These are phyloP conservation scores for Lampris incognitus DNA, from an alignment of 2,113 vertebrate species.

Conservation along the genomic window DNA sequence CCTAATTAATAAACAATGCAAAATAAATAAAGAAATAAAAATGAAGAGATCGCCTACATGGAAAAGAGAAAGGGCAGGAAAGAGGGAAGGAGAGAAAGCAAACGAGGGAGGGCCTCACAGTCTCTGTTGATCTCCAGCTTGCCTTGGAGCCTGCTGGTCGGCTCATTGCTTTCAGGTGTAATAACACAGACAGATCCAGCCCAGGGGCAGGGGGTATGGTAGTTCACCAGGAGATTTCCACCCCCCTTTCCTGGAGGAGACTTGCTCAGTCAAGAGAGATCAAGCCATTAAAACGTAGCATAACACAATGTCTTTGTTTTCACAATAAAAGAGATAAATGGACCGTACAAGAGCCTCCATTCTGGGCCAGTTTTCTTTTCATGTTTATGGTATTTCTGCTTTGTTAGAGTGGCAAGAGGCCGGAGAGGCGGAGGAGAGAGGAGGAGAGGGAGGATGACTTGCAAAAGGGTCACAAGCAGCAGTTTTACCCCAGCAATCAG, in stretches of 20 bases:
- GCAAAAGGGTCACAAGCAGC: no score
- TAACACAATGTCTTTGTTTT: constrained; percentile 10
- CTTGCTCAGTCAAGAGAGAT: constrained; percentile 36
- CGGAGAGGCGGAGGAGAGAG: no score
- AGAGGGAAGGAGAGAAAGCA: constrained; percentile 8
- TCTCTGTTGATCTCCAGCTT: constrained; percentile 26
- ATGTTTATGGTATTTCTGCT: constrained; percentile 4
- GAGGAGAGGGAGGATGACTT: no score
- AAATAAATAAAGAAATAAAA: not conserved
- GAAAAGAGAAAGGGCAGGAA: not conserved
- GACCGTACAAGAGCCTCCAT: not conserved
- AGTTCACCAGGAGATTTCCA: constrained; percentile 34
- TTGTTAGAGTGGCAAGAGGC: constrained; percentile 5
- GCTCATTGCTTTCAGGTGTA: constrained; percentile 78
- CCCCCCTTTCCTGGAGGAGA: constrained; percentile 27
- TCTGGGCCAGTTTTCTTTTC: not conserved
- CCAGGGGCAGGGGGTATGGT: constrained; percentile 25
- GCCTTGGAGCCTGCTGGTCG: constrained; percentile 1
- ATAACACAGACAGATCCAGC: constrained; percentile 65
- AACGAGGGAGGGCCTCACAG: constrained; percentile 12
- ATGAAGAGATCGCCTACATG: not conserved
- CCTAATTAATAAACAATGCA: not conserved
- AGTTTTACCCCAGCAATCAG: no score
- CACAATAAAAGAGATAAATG: constrained; percentile 15
- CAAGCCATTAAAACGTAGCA: constrained; percentile 21